Base-by-base conservation (phyloP, 2,113 vertebrate genomes). In the Falco punctatus region DNA sequence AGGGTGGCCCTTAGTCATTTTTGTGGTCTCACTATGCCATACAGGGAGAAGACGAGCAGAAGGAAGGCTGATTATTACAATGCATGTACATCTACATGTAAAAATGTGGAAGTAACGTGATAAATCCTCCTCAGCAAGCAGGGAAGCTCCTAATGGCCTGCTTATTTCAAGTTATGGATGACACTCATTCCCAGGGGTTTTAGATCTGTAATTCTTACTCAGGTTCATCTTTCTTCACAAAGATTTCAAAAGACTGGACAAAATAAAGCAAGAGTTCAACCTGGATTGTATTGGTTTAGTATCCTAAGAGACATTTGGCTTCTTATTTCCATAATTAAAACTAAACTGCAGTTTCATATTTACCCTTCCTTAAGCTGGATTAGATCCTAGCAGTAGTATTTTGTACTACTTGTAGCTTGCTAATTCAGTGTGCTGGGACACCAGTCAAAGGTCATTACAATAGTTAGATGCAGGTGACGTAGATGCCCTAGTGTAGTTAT, bases 291-390 rank as follows among this genome's bases (percentile, higher is more conserved):
- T 40, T 78, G 24, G 24, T 40, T 54, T 27, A 33, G 51, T 48
- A 75, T 54, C 49, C 51, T 28, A 65, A 42, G 11, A 71, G 32
- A 70, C 80, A 86, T 94, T 66, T 88, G 46, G 32, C 85, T 80
- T 96, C 81, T 92, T 92, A 92, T 91, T 96, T 91, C 90, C 83
- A 88, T 88, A 92, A 95, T 92, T 92, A 18, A 44, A 95, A 66
- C 32, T 40, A 62, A 91, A 54, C n/a, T 84, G 59, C 67, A 91
- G 59, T 52, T 88, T 70, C n/a, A 46, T 93, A 86, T 70, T 95
- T 88, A 86, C 90, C 92, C 72, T 84, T 88, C 92, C 58, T 69
- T 71, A 27, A 20, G 12, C 71, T 96, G 93, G 58, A 83, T 59
- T 72, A 72, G 48, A 67, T 91, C 75, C 61, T 57, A 95, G 78